Conservation (phyloP, 2,797 vertebrate genomes). For the Lacerta viridis region DNA sequence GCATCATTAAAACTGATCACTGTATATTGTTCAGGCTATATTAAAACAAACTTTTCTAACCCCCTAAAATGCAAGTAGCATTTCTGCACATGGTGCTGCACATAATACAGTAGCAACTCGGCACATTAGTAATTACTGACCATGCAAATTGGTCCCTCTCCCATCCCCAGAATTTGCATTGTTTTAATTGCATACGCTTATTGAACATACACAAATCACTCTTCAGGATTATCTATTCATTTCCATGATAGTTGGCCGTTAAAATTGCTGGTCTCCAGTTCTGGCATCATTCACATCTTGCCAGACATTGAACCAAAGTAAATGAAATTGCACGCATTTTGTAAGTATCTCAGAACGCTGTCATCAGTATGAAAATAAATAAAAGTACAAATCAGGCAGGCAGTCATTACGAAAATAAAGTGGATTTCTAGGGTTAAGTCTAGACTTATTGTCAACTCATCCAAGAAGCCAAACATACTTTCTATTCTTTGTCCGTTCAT, state of each 20-base stretch:
- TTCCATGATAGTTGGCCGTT: not conserved
- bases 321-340: not conserved
- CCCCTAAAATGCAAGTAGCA: not conserved
- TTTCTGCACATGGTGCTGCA: not conserved
- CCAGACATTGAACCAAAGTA: not conserved
- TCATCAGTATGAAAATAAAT: not conserved
- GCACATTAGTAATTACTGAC: not conserved
- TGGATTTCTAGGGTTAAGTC: conserved; percentile 37
- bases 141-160: not conserved
- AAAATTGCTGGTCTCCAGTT: not conserved
- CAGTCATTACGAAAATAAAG: not conserved
- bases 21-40: not conserved
- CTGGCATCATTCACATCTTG: not conserved
- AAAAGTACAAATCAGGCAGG: not conserved
- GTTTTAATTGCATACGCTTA: not conserved
- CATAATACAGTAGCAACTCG: not conserved
- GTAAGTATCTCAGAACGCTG: not conserved
- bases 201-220: not conserved
- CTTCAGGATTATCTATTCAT: not conserved
- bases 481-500: conserved; percentile 62
- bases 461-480: conserved; percentile 49
- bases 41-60: not conserved
- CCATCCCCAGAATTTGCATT: not conserved
- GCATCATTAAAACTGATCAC: not conserved
- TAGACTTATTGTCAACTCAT: conserved; percentile 52